These are phyloP conservation scores for Okamejei kenojei DNA, from an alignment of 2,797 vertebrate species.

Conservation along the genomic window DNA sequence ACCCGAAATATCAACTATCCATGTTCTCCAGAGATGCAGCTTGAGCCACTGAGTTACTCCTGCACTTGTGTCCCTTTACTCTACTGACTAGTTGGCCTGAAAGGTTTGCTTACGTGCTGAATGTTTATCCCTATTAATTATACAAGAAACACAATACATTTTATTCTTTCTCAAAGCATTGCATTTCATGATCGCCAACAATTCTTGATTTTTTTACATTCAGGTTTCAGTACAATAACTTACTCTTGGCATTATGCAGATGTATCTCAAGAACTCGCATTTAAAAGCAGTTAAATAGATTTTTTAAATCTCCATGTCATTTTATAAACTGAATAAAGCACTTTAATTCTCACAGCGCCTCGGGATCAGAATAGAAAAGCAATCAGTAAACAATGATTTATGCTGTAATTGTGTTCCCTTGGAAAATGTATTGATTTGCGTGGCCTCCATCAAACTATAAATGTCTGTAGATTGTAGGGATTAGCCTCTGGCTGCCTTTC, in stretches of 20 bases:
- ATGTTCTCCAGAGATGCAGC: too few species aligned
- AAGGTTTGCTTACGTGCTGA: neutral
- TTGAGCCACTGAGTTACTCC: too few species aligned
- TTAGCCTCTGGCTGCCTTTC: conserved; percentile 35
- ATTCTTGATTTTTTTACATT: neutral
- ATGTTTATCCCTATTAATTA: neutral
- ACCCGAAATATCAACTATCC: too few species aligned
- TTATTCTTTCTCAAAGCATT: neutral
- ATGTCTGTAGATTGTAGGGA: conserved; percentile 40
- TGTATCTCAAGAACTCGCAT: neutral
- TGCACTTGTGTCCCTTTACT: neutral
- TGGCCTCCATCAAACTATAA: conserved; percentile 39
- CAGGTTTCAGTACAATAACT: neutral
- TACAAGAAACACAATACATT: neutral
- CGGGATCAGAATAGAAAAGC: conserved; percentile 53
- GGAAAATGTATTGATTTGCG: conserved; percentile 75
- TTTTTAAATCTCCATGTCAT: neutral
- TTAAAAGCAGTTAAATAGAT: too few species aligned
- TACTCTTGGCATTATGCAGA: neutral
- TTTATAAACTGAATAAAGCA: neutral
- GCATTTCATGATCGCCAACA: neutral
- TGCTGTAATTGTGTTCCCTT: conserved; percentile 63
- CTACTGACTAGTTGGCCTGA: neutral
- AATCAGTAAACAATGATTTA: conserved; percentile 78
- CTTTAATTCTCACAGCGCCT: too few species aligned